Conservation (phyloP, 1,140 invertebrate species). For the Oncopeltus fasciatus region DNA sequence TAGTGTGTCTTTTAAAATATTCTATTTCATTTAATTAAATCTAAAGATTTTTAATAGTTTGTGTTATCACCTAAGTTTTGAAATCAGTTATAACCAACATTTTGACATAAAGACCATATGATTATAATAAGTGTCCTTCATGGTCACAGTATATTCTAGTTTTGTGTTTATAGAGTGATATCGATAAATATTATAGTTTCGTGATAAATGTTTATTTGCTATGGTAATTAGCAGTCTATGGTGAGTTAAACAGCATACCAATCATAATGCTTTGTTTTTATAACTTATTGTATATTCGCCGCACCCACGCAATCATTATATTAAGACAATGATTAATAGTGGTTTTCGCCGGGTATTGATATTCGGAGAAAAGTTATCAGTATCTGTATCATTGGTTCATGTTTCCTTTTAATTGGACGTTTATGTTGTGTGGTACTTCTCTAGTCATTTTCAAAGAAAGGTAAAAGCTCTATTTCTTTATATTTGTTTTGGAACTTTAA, state of each 20-base stretch:
- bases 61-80: background rate
- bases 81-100: background rate
- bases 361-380: too few relatives aligned
- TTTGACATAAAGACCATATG: conserved; percentile 1
- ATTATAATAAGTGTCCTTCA: background rate
- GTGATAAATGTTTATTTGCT: background rate
- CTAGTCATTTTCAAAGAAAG: too few relatives aligned
- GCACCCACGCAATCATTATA: conserved; percentile 7
- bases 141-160: background rate
- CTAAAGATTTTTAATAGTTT: background rate
- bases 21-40: background rate
- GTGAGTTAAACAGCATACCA: background rate
- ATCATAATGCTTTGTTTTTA: background rate
- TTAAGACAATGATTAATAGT: conserved; percentile 9
- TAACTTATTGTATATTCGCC: background rate
- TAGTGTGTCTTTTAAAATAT: background rate
- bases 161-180: background rate
- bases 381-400: too few relatives aligned
- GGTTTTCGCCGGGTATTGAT: background rate
- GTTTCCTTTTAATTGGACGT: too few relatives aligned
- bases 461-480: too few relatives aligned
- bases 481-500: too few relatives aligned
- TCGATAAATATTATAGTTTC: background rate
- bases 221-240: background rate
- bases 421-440: too few relatives aligned